Percentiles rank a stretch among this genome's conserved stretches.
Conservation (phyloP, 2,888 invertebrate species). For the Punctoribates punctum region DNA sequence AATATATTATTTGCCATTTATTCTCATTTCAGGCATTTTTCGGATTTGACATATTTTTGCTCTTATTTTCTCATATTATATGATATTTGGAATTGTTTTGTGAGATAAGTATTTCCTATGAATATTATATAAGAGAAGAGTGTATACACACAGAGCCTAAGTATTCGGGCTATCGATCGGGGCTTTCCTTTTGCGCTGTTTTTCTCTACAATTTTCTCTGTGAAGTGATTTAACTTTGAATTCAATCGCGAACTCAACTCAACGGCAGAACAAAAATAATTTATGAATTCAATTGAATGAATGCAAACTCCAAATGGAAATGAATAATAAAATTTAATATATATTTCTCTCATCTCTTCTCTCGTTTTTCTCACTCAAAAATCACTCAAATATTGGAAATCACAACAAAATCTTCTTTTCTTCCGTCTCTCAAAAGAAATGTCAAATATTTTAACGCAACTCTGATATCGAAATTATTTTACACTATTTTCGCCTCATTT, state of each 20-base stretch:
- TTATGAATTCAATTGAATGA: neutral
- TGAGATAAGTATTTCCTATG: conserved; percentile 2
- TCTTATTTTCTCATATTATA: neutral
- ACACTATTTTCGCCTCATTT: neutral
- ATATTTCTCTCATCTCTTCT: neutral
- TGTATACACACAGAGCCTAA: neutral
- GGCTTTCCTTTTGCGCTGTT: neutral
- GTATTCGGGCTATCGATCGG: neutral
- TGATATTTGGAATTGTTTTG: conserved; percentile 1
- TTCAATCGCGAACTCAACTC: neutral
- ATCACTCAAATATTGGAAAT: no score
- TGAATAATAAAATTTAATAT: conserved; percentile 1
- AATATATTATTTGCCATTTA: neutral
- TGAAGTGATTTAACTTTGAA: neutral
- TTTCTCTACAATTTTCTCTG: neutral
- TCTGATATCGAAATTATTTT: neutral
- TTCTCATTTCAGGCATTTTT: neutral
- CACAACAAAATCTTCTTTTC: no score
- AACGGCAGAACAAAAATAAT: neutral
- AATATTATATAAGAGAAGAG: neutral
- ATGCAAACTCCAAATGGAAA: neutral
- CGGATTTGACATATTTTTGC: neutral
- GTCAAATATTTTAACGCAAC: neutral
- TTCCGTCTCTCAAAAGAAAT: no score
- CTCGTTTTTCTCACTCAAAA: no score